phyloP scores from a whole-genome alignment of 2,113 vertebrate genomes.

The Pterophyllum scalare region DNA sequence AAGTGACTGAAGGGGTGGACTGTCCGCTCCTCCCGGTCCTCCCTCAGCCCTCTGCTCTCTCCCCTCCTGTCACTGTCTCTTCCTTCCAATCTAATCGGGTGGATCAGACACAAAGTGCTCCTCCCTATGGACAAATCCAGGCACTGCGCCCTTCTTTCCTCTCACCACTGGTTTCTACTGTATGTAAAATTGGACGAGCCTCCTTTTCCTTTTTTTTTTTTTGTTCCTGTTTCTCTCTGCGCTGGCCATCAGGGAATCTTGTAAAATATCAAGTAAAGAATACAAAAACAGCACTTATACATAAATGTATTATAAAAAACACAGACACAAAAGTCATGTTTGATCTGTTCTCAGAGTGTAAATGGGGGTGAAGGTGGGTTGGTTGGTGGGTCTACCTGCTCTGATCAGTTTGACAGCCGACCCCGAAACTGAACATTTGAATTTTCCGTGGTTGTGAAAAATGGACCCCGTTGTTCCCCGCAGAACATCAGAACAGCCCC shows the following conservation, averaged over 20 bases:
- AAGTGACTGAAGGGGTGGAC: constrained; percentile 25
- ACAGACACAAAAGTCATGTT: not conserved
- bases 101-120: constrained; percentile 56
- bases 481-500: constrained; percentile 12
- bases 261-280: constrained; percentile 68
- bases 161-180: constrained; percentile 56
- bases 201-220: not conserved
- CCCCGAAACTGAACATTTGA: constrained; percentile 41
- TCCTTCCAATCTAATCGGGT: constrained; percentile 37
- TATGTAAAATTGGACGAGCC: constrained; percentile 46
- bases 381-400: constrained; percentile 20
- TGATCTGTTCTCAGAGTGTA: constrained; percentile 38
- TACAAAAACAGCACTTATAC: constrained; percentile 62
- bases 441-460: constrained; percentile 23
- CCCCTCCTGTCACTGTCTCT: constrained; percentile 20
- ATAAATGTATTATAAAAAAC: constrained; percentile 62
- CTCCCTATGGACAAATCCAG: constrained; percentile 67
- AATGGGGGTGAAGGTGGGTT: not conserved
- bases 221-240: constrained; percentile 50
- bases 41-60: constrained; percentile 28
- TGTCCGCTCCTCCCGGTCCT: constrained; percentile 13
- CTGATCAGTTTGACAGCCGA: constrained; percentile 37
- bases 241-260: constrained; percentile 80
- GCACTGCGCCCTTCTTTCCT: constrained; percentile 45
- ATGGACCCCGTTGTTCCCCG: not conserved